Evolutionary conservation across 2,888 invertebrate genomes (phyloP).

Genomic region (Adelphocoris suturalis): DNA sequence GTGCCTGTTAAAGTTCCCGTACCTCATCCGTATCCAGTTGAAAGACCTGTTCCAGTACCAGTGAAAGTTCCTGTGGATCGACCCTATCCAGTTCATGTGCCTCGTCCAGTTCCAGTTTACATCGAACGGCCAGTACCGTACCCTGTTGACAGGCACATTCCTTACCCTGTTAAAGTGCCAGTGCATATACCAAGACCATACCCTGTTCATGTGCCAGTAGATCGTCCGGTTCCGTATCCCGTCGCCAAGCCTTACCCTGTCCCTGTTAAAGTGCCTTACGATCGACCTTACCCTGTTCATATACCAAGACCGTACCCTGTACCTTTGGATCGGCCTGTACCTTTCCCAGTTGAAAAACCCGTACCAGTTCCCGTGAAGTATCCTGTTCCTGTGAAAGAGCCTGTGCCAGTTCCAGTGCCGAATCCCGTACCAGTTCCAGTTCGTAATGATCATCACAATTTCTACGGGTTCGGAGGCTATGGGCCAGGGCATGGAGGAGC

Average conservation of each 20-base stretch:
- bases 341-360: conserved; percentile 75
- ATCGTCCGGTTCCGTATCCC: conserved; percentile 75
- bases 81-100: conserved; percentile 73
- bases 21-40: conserved; percentile 75
- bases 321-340: conserved; percentile 73
- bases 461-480: conserved; percentile 55
- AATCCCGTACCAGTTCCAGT: conserved; percentile 72
- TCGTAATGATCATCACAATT: conserved; percentile 27
- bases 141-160: conserved; percentile 72
- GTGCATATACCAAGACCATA: conserved; percentile 74
- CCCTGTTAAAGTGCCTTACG: conserved; percentile 74
- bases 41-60: conserved; percentile 73
- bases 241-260: conserved; percentile 75
- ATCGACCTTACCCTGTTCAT: conserved; percentile 72
- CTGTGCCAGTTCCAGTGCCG: conserved; percentile 75
- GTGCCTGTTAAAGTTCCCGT: conserved; percentile 75
- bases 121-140: conserved; percentile 73
- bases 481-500: conserved; percentile 53
- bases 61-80: conserved; percentile 72
- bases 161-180: conserved; percentile 75
- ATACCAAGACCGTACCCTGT: conserved; percentile 75
- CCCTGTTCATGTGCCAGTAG: conserved; percentile 74
- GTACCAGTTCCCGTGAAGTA: conserved; percentile 76
- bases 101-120: conserved; percentile 72
- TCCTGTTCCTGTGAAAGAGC: conserved; percentile 76